Conservation (phyloP, 2,888 invertebrate species). For the Melinaea marsaeus region DNA sequence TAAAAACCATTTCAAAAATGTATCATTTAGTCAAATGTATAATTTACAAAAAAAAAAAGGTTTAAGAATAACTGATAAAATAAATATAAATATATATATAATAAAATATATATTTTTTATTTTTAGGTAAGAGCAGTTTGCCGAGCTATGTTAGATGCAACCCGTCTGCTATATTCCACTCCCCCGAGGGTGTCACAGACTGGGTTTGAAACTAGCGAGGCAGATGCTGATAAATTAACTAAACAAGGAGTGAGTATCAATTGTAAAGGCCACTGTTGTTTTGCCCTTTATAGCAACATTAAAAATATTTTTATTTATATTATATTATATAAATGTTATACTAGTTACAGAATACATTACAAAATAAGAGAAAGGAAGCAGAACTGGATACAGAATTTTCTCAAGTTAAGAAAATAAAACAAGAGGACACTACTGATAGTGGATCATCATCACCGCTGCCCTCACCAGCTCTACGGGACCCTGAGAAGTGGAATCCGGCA, state of each 20-base stretch:
- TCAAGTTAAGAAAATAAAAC: constrained; percentile 65
- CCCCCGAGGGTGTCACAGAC: constrained; percentile 68
- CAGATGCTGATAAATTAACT: constrained; percentile 72
- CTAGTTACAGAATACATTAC: constrained; percentile 67
- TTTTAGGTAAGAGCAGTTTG: constrained; percentile 80
- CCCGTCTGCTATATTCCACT: constrained; percentile 82
- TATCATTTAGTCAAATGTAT: no score
- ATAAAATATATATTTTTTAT: not conserved
- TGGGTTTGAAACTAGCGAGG: constrained; percentile 75
- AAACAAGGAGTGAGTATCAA: constrained; percentile 43
- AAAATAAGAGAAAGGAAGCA: constrained; percentile 80
- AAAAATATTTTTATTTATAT: not conserved
- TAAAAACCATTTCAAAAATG: no score
- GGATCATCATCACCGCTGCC: constrained; percentile 58
- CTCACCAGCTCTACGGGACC: constrained; percentile 74
- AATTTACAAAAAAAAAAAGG: no score
- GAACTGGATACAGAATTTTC: constrained; percentile 81
- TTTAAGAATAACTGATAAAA: no score
- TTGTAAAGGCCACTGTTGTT: constrained; percentile 3
- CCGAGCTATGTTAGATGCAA: constrained; percentile 87
- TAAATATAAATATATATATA: no score
- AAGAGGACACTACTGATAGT: constrained; percentile 58
- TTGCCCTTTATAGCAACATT: no score
- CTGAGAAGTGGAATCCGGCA: constrained; percentile 85
- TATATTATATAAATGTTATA: not conserved